phyloP scores from a whole-genome alignment of 2,888 invertebrate genomes.

The Eilema caniola region DNA sequence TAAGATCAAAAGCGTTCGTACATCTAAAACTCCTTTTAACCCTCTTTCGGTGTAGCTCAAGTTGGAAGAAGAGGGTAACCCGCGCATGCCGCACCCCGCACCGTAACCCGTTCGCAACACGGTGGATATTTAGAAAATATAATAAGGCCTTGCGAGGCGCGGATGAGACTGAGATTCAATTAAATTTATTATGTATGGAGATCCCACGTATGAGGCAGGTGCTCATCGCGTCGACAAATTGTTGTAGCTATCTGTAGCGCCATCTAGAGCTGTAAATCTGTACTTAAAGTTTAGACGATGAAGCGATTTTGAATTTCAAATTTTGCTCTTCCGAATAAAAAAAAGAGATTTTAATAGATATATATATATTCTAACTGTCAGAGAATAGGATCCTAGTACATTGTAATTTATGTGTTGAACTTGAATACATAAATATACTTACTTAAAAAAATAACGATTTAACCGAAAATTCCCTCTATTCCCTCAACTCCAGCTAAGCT shows the following conservation, averaged over 20 bases:
- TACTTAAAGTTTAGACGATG: neutral
- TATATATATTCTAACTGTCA: neutral
- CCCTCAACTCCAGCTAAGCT: too few species aligned
- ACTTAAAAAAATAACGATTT: too few species aligned
- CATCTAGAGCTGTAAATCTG: conserved; percentile 56
- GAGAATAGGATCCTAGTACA: neutral
- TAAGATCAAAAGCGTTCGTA: conserved; percentile 91
- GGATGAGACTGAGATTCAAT: conserved; percentile 85
- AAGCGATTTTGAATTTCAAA: neutral
- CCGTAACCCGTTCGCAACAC: conserved; percentile 76
- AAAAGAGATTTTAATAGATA: neutral
- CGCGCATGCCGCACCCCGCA: conserved; percentile 44
- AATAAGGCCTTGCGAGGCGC: conserved; percentile 76
- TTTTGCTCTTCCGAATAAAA: neutral
- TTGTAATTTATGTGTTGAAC: too few species aligned
- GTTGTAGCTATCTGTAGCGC: conserved; percentile 58
- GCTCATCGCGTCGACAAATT: conserved; percentile 81
- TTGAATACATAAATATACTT: too few species aligned
- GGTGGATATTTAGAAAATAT: conserved; percentile 84
- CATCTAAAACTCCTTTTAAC: conserved; percentile 88
- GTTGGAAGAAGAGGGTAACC: conserved; percentile 85
- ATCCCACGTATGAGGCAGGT: conserved; percentile 79
- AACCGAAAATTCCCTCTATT: too few species aligned
- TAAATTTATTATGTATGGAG: conserved; percentile 87
- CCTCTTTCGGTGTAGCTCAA: conserved; percentile 81